Percentiles rank a stretch among this genome's conserved stretches.
These are phyloP conservation scores for Drosophila varians DNA, from an alignment of 1,140 invertebrate genomes.

Conservation along the genomic window DNA sequence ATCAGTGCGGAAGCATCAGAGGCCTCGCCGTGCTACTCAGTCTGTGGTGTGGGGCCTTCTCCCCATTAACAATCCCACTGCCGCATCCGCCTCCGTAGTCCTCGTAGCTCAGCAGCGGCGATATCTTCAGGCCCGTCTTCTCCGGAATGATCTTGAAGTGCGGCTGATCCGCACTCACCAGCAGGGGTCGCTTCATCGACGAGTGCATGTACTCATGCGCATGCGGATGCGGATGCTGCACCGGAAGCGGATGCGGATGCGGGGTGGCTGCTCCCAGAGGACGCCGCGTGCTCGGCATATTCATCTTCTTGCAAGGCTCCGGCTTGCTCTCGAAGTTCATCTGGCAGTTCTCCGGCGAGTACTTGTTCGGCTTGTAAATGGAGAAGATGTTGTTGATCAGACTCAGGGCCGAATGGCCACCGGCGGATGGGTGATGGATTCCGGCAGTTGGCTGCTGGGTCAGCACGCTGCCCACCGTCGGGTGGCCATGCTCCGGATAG, in stretches of 20 bases:
- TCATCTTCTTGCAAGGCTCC: slow-evolving; percentile 84
- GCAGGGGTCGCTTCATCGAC: slow-evolving; percentile 84
- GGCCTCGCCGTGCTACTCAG: slow-evolving; percentile 80
- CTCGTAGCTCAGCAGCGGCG: slow-evolving; percentile 83
- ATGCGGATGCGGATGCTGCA: slow-evolving; percentile 22
- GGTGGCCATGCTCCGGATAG: slow-evolving; percentile 64
- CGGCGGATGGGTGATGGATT: slow-evolving; percentile 65
- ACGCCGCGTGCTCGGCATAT: slow-evolving; percentile 75
- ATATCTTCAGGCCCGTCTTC: slow-evolving; percentile 84
- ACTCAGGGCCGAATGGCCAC: slow-evolving; percentile 76
- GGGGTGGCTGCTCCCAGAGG: slow-evolving; percentile 60
- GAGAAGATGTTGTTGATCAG: slow-evolving; percentile 84
- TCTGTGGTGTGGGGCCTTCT: slow-evolving; percentile 65
- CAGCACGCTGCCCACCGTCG: slow-evolving; percentile 58
- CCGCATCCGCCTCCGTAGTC: slow-evolving; percentile 62
- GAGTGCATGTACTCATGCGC: slow-evolving; percentile 83
- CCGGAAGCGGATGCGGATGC: slow-evolving; percentile 22
- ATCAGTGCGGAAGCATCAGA: slow-evolving; percentile 83
- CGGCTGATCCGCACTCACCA: slow-evolving; percentile 83
- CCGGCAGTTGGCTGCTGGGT: slow-evolving; percentile 72
- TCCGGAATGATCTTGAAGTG: slow-evolving; percentile 85
- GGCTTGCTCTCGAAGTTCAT: slow-evolving; percentile 83
- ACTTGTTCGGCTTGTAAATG: slow-evolving; percentile 83
- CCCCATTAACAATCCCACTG: slow-evolving; percentile 40
- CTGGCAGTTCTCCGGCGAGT: slow-evolving; percentile 81